A percentile compares a stretch with the other conserved stretches of the same genome.
These are phyloP conservation scores for Reinhardtius hippoglossoides DNA, from an alignment of 2,113 vertebrate species.

Conservation along the genomic window DNA sequence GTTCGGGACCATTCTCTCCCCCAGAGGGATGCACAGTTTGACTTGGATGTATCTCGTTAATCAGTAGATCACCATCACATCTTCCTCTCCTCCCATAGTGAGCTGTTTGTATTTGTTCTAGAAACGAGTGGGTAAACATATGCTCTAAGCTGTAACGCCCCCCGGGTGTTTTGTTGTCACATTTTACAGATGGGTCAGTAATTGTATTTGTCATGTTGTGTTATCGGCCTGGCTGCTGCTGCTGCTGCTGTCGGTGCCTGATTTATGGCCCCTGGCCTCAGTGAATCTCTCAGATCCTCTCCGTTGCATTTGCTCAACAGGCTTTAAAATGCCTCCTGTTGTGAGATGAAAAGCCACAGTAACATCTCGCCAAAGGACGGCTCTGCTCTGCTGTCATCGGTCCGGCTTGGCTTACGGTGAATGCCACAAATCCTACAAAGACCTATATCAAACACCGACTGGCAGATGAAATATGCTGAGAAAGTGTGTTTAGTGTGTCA, in stretches of 20 bases:
- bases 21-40: constrained; percentile 39
- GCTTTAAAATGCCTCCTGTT: constrained; percentile 60
- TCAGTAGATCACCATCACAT: constrained; percentile 32
- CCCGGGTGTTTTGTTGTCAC: constrained; percentile 21
- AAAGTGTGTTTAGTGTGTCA: constrained; percentile 26
- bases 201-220: constrained; percentile 55
- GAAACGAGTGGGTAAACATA: constrained; percentile 25
- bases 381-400: constrained; percentile 23
- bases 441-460: constrained; percentile 15
- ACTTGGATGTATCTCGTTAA: constrained; percentile 53
- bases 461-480: constrained; percentile 4
- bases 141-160: constrained; percentile 30
- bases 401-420: constrained; percentile 10
- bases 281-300: constrained; percentile 40
- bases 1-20: constrained; percentile 29
- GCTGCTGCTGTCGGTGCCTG: constrained; percentile 40
- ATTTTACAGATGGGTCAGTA: constrained; percentile 59
- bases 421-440: not conserved
- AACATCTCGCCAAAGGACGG: constrained; percentile 8
- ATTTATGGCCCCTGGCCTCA: constrained; percentile 57
- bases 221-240: constrained; percentile 52
- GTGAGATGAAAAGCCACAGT: constrained; percentile 52
- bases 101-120: constrained; percentile 5
- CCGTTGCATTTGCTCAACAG: constrained; percentile 64
- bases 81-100: not conserved